These are phyloP conservation scores for Megamerina dolium DNA, from an alignment of 2,888 invertebrate species.

Conservation along the genomic window DNA sequence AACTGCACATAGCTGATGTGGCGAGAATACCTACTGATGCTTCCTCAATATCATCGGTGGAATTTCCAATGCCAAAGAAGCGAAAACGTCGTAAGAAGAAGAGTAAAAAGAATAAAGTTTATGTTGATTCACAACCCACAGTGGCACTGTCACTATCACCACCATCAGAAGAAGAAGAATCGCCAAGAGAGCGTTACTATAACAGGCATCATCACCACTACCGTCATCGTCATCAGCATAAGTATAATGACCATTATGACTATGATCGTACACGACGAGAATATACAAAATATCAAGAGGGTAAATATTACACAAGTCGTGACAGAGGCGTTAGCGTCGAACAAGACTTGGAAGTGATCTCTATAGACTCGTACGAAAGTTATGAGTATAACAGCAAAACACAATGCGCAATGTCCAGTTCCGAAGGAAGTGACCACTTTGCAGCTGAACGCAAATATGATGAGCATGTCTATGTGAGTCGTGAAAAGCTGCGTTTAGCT, in stretches of 20 bases:
- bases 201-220: conserved; percentile 5
- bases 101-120: conserved; percentile 10
- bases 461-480: conserved; percentile 26
- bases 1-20: no score
- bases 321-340: no score
- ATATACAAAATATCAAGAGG: not conserved
- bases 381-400: conserved; percentile 4
- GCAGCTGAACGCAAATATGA: conserved; percentile 6
- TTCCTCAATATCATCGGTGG: conserved; percentile 25
- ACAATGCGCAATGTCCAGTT: not conserved
- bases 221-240: conserved; percentile 9
- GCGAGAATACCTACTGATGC: conserved; percentile 23
- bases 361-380: conserved; percentile 24
- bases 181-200: conserved; percentile 8
- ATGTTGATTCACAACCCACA: no score
- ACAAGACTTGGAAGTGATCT: conserved; percentile 14
- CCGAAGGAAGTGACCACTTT: conserved; percentile 1
- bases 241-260: no score
- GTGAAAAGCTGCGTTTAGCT: conserved; percentile 37
- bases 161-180: conserved; percentile 14
- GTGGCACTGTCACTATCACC: conserved; percentile 18
- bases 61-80: conserved; percentile 24
- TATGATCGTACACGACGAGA: no score
- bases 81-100: conserved; percentile 20
- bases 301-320: not conserved